A percentile compares a stretch with the other conserved stretches of the same genome.
These are phyloP conservation scores for Phoenoteleia sp. DNA, from an alignment of 2,888 invertebrate genomes.

Conservation along the genomic window DNA sequence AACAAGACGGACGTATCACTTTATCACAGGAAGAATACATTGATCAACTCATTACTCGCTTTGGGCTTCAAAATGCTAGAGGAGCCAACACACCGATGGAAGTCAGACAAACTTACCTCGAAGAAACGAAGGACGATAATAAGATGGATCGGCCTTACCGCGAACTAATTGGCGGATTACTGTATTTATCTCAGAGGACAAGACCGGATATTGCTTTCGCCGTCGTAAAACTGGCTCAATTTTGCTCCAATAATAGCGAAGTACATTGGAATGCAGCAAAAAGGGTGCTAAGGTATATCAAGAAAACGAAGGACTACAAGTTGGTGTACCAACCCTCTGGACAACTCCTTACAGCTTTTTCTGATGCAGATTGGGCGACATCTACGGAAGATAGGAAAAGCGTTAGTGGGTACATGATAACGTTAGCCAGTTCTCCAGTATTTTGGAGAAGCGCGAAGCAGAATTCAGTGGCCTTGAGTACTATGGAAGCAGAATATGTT, in stretches of 20 bases:
- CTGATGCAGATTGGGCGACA: slow-evolving; percentile 62
- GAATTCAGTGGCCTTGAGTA: slow-evolving; percentile 42
- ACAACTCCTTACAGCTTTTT: slow-evolving; percentile 14
- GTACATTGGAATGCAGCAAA: slow-evolving; percentile 63
- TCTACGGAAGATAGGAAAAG: slow-evolving; percentile 37
- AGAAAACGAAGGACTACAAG: slow-evolving; percentile 31
- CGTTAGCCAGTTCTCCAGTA: slow-evolving; percentile 37
- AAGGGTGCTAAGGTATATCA: slow-evolving; percentile 47
- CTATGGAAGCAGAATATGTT: no score
- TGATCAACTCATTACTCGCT: slow-evolving; percentile 41
- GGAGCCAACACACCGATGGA: slow-evolving; percentile 51
- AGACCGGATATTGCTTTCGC: slow-evolving; percentile 64
- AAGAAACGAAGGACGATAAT: background rate
- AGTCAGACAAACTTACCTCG: slow-evolving; percentile 19
- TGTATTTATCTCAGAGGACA: slow-evolving; percentile 50
- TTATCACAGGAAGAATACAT: slow-evolving; percentile 43
- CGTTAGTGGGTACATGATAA: slow-evolving; percentile 49
- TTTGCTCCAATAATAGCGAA: slow-evolving; percentile 24
- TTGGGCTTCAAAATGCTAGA: slow-evolving; percentile 31
- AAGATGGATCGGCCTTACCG: slow-evolving; percentile 39
- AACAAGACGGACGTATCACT: slow-evolving; percentile 2
- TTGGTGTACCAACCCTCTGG: slow-evolving; percentile 23
- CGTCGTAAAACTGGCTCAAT: slow-evolving; percentile 46
- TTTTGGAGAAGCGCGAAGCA: slow-evolving; percentile 51
- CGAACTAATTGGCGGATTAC: slow-evolving; percentile 53